These are phyloP conservation scores for Desmophyllum pertusum DNA, from an alignment of 92 coral and sea anemone genomes.

Conservation along the genomic window DNA sequence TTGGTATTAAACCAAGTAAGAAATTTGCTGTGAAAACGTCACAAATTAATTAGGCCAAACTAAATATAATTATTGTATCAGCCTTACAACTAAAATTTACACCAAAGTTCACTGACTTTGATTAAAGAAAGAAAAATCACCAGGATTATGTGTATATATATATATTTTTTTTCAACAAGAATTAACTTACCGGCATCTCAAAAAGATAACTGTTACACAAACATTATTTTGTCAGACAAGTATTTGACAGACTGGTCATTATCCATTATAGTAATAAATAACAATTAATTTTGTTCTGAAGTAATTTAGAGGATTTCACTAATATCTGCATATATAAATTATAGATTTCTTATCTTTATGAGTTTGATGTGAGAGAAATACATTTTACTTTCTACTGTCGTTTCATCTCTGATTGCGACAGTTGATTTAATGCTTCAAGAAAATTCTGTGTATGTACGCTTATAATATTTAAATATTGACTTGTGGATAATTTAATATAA, in stretches of 20 bases:
- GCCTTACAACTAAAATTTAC: neutral
- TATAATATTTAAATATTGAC: constrained; percentile 17
- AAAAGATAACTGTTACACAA: neutral
- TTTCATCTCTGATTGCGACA: neutral
- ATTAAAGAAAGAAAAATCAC: neutral
- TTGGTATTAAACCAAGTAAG: neutral
- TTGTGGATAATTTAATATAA: constrained; percentile 17
- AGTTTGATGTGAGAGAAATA: neutral
- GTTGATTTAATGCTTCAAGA: neutral
- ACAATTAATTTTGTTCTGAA: neutral
- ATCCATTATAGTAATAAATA: constrained; percentile 18
- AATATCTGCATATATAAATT: constrained; percentile 18
- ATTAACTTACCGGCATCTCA: neutral
- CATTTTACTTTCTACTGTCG: neutral
- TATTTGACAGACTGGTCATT: neutral
- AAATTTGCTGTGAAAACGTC: neutral
- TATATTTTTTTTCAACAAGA: neutral
- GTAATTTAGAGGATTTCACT: neutral
- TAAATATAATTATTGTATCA: neutral
- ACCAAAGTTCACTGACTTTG: neutral
- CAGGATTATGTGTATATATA: neutral
- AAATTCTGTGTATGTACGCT: neutral
- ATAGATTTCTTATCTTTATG: neutral
- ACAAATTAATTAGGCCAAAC: neutral
- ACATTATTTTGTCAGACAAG: neutral